Base-by-base conservation (phyloP, 2,113 vertebrate species). In the Ochotona princeps region DNA sequence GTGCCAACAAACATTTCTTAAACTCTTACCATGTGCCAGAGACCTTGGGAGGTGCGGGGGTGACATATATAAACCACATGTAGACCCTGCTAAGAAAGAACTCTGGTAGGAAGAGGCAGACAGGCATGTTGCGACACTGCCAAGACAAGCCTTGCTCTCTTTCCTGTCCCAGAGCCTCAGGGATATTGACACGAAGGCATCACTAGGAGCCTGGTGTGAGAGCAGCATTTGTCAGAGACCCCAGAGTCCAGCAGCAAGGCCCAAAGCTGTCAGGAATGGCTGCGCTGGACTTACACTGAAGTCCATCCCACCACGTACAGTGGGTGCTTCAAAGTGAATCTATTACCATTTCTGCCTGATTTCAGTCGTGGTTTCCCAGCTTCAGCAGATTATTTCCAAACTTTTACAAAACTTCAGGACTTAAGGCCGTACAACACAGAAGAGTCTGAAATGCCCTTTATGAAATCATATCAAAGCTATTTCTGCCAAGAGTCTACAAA, bases 341-440 rank as follows among this genome's bases (percentile, higher is more conserved):
- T 5, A 20, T 38, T 49, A 79, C 75, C 15, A 13, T 9, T 17
- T 8, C 81, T 30, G 7, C 54, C 10, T 30, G n/a, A 69, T 74
- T 61, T 51, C 69, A 60, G 61, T 32, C 83, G 1, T 14, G 49
- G 51, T 7, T 63, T 87, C 21, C 49, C n/a, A 38, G 61, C 7
- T 47, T 65, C 11, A 28, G 28, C 5, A 69, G 9, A 23, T 67
- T 79, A 44, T 84, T 91, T 95, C 75, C 79, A 94, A 84, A 89
- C 30, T 88, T 51, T 72, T 18, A 61, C 91, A 47, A n/a, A 76
- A 28, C 57, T 78, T 81, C 54, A 44, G 25, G 63, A 78, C 73
- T 85, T 93, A 13, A 3, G 25, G 54, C 15, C 13, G 38, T 30
- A 3, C 8, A 57, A 47, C 83, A 69, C 7, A 67, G 38, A 85